phyloP scores from a whole-genome alignment of 2,888 invertebrate species.

The Cataglyphis altisquamis region DNA sequence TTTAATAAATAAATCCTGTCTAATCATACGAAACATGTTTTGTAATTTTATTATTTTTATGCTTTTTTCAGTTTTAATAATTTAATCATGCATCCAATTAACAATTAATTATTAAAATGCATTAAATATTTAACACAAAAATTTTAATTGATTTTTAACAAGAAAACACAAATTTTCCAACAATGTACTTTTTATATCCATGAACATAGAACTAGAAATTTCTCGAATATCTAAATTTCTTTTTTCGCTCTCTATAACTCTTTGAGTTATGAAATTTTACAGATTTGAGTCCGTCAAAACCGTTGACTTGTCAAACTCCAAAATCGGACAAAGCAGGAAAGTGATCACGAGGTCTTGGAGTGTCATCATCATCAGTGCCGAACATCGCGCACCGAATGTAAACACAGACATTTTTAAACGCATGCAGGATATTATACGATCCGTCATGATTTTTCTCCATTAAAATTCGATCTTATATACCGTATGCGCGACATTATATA shows the following conservation, averaged over 20 bases:
- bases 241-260: not conserved
- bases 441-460: slow-evolving; percentile 5
- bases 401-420: not conserved
- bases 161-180: too few relatives aligned
- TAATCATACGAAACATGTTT: too few relatives aligned
- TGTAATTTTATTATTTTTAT: too few relatives aligned
- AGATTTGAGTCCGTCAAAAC: not conserved
- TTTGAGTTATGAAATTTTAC: not conserved
- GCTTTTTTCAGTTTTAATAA: too few relatives aligned
- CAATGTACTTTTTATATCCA: not conserved
- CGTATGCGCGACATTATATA: not conserved
- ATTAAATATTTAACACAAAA: too few relatives aligned
- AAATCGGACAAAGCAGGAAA: not conserved
- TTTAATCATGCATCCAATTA: too few relatives aligned
- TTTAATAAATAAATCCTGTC: too few relatives aligned
- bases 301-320: not conserved
- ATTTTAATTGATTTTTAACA: too few relatives aligned
- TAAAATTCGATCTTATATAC: slow-evolving; percentile 6
- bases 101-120: too few relatives aligned
- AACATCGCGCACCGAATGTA: not conserved
- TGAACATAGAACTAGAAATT: not conserved
- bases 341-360: not conserved
- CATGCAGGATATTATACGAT: not conserved
- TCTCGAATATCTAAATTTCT: not conserved
- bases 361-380: not conserved